Conservation (phyloP, 1,140 invertebrate genomes). For the Leguminivora glycinivorella region DNA sequence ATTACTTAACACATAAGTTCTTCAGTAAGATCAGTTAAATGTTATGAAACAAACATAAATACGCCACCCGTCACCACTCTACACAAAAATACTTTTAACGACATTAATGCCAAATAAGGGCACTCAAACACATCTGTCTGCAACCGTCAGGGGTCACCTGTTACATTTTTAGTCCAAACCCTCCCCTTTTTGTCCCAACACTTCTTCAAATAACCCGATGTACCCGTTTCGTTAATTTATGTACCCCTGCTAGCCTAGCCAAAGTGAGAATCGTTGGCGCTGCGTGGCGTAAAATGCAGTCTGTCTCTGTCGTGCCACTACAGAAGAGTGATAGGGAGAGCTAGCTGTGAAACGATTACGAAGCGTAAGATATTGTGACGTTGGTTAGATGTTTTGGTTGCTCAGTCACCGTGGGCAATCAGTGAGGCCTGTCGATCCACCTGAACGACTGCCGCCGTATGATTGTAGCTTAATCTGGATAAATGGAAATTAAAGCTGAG, state of each 20-base stretch:
- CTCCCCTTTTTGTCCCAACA: not conserved
- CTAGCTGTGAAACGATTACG: no score
- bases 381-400: no score
- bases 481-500: not conserved
- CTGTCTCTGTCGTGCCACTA: no score
- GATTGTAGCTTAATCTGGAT: conserved; percentile 8
- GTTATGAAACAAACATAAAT: not conserved
- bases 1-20: no score
- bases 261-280: no score
- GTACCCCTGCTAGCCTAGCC: no score
- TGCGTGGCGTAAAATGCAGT: no score
- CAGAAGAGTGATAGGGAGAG: no score
- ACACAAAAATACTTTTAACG: conserved; percentile 23
- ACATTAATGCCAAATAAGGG: conserved; percentile 4
- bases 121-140: conserved; percentile 11
- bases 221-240: conserved; percentile 26
- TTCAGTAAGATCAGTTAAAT: not conserved
- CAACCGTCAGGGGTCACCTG: conserved; percentile 8
- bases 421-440: conserved; percentile 19
- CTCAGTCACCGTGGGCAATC: conserved; percentile 6
- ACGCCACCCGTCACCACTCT: not conserved
- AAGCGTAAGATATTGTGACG: no score
- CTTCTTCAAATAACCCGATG: conserved; percentile 7
- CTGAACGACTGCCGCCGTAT: conserved; percentile 13
- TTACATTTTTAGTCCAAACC: not conserved